phyloP scores from a whole-genome alignment of 1,140 invertebrate genomes.

The Bombus fervidus region DNA sequence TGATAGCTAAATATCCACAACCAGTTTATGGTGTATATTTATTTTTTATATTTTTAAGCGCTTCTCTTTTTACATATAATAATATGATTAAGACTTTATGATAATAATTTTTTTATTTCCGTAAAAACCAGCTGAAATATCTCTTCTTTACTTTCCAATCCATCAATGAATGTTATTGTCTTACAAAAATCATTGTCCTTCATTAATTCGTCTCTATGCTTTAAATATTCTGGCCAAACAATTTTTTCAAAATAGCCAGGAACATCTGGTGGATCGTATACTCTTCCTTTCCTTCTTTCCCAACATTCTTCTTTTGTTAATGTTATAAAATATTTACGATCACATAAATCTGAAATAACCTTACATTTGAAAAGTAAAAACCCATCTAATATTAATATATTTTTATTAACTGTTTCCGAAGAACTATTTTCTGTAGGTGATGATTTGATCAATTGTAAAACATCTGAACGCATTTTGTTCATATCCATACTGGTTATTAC shows the following conservation, averaged over 20 bases:
- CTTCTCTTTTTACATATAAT: conserved; percentile 8
- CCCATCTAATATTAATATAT: conserved; percentile 89
- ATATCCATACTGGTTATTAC: conserved; percentile 89
- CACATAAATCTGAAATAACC: conserved; percentile 85
- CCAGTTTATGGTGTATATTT: conserved; percentile 31
- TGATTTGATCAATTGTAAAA: conserved; percentile 74
- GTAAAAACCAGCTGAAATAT: conserved; percentile 68
- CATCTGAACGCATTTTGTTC: conserved; percentile 86
- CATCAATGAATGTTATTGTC: conserved; percentile 75
- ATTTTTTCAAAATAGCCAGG: conserved; percentile 90
- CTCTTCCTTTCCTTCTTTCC: conserved; percentile 84
- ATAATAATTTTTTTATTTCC: conserved; percentile 60
- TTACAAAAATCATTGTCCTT: conserved; percentile 63
- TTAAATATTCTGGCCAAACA: conserved; percentile 89
- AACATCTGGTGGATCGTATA: conserved; percentile 90
- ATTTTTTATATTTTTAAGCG: conserved; percentile 39
- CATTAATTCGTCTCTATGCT: conserved; percentile 72
- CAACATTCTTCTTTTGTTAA: conserved; percentile 87
- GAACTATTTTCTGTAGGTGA: neutral
- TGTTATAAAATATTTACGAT: conserved; percentile 89
- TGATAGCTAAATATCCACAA: conserved; percentile 1
- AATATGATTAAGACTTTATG: conserved; percentile 34
- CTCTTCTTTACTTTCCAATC: conserved; percentile 67
- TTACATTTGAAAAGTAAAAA: conserved; percentile 89
- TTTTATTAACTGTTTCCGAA: conserved; percentile 66